These are phyloP conservation scores for Montipora sp. DNA, from an alignment of 64 coral and sea anemone species.

Conservation along the genomic window DNA sequence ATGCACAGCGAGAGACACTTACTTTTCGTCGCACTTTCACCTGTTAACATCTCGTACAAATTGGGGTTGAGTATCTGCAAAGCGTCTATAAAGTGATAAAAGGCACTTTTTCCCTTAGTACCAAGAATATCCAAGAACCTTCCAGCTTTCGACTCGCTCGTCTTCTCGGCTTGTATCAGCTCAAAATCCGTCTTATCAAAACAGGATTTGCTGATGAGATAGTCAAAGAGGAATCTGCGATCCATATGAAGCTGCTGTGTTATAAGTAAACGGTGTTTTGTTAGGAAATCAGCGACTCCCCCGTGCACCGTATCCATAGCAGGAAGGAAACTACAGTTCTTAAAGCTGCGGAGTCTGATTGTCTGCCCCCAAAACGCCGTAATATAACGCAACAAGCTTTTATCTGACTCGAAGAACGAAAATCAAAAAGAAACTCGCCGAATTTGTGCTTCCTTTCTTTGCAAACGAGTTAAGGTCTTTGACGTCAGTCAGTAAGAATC, in stretches of 20 bases:
- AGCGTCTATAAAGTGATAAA: conserved; percentile 64
- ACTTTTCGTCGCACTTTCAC: conserved; percentile 67
- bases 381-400: not conserved
- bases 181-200: conserved; percentile 74
- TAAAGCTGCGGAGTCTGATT: not conserved
- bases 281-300: conserved; percentile 22
- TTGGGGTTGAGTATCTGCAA: conserved; percentile 65
- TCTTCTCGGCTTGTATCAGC: conserved; percentile 63
- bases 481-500: too few relatives aligned
- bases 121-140: conserved; percentile 59
- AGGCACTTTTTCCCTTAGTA: conserved; percentile 53
- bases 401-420: not conserved
- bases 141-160: conserved; percentile 46
- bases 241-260: conserved; percentile 67
- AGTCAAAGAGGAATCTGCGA: conserved; percentile 59
- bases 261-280: conserved; percentile 50
- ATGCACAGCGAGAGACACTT: conserved; percentile 5
- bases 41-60: conserved; percentile 66
- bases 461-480: too few relatives aligned
- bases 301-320: not conserved
- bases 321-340: not conserved
- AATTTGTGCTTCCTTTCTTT: not conserved
- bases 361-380: too few relatives aligned
- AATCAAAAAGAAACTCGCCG: not conserved
- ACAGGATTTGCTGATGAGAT: conserved; percentile 45